These are phyloP conservation scores for Passerina amoena DNA, from an alignment of 2,113 vertebrate species.

Conservation along the genomic window DNA sequence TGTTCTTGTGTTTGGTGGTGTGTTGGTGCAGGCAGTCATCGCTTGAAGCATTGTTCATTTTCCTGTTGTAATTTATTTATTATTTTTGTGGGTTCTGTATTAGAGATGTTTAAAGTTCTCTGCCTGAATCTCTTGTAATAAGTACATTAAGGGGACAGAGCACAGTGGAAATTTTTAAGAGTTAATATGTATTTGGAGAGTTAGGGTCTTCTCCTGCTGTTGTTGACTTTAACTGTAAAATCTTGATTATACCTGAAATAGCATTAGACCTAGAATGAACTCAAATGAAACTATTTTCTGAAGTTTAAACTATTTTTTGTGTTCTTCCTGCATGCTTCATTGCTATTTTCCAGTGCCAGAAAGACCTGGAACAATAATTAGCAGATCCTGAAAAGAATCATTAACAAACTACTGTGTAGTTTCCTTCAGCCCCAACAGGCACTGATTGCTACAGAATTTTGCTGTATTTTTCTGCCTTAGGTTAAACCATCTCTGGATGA, in stretches of 20 bases:
- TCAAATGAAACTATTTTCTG: neutral
- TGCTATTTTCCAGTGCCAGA: neutral
- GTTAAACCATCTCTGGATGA: conserved; percentile 98
- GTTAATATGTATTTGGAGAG: neutral
- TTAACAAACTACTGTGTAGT: neutral
- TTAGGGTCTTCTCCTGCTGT: neutral
- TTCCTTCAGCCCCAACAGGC: neutral
- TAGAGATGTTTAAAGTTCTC: neutral
- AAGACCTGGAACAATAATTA: neutral
- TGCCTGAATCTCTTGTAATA: neutral
- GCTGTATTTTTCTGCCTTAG: conserved; percentile 50
- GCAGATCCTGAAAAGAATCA: neutral
- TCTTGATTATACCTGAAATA: neutral
- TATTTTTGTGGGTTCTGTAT: neutral
- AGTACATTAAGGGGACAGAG: neutral
- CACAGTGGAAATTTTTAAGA: neutral
- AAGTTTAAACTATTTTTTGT: neutral
- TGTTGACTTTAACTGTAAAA: neutral
- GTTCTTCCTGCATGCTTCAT: neutral
- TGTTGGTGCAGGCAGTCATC: neutral
- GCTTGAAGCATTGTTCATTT: neutral
- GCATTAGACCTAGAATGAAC: neutral
- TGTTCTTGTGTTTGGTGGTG: neutral
- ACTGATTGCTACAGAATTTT: neutral
- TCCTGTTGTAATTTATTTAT: neutral